Evolutionary conservation across 2,888 invertebrate species (phyloP), one percentile per base, ranked within the genome.

Genomic region (Acronicta alni): DNA sequence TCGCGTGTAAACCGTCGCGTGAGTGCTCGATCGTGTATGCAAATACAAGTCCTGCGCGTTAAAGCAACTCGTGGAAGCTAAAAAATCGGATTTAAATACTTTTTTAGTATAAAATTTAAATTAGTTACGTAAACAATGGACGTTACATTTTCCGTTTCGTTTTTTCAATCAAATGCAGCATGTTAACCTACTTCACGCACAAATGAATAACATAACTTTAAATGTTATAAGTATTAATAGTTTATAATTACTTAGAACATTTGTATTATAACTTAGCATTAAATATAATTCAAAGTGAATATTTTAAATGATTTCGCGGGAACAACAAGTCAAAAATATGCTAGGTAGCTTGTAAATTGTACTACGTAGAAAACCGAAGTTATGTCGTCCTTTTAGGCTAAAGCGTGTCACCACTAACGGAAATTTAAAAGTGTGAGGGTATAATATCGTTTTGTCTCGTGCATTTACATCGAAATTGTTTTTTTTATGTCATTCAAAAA

Each of bases 1-100:
- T 76, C 54, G 75, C 78, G 78, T 76, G 75, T 59, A 45, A 45
- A 6, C 52, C 58, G 41, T 78, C 73, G 76, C 76, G 79, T 77
- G 76, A 67, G 70, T 26, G 55, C 60, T 60, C 55, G 53, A 67
- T 62, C 48, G 67, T 67, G 48, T 61, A 77, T 75, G 72, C 63
- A 75, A 75, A 76, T 76, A 73, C 42, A 66, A 61, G 51, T 69
- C 66, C 43, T 61, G 70, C 66, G 58, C 57, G 71, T 53, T 58
- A 70, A 59, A 64, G 62, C 47, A 71, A 70, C 61, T 67, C 53
- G 51, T 58, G 47, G 55, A 65, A 38, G 55, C 52, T 41, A 57
- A 65, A 72, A 73, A 72, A 72, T 61, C 57, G 37, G 61, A 57
- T 56, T 52, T 48, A 17, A 72, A 64, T 71, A 61, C 55, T 70